Base-by-base conservation (phyloP, 2,797 vertebrate species). In the Philypnodon macrostomus region DNA sequence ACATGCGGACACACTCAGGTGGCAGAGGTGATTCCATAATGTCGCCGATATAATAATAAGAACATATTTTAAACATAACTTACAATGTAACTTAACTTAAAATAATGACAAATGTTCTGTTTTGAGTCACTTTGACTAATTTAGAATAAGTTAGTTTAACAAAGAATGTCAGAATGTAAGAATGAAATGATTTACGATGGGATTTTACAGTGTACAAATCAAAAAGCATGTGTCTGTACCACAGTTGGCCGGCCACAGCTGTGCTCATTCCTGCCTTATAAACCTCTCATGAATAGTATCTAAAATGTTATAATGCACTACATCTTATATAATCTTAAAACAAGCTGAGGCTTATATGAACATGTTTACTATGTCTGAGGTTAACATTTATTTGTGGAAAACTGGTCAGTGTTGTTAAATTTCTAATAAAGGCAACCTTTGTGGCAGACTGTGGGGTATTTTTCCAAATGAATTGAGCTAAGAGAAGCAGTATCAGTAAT, bases 351-450 rank as follows among this genome's bases (percentile, higher is more conserved):
- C 35, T 62, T 47, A 67, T 70, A 74, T 77, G 37, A 67, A 48
- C 56, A 66, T 17, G 52, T 49, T 73, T 62, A 73, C 35, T 65
- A 41, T 58, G 76, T 79, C 67, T 80, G 72, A 76, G 76, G 78
- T 71, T 49, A 40, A 39, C 23, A 58, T 80, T 80, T 80, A 73
- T 79, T 77, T 72, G 66, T n/a, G 60, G 55, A 58, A 67, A 61
- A 54, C 58, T 12, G 61, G 72, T 67, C 57, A 71, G n/a, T 24
- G 57, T 47, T 65, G 65, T 78, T 68, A 73, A 44, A 73, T 50
- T 2, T 18, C 47, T 39, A 67, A 81, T 65, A 69, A 58, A 58
- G 31, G 34, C 46, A 75, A 73, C 33, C 45, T 63, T 70, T 72
- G 58, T 73, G 60, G 70, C 54, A 24, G 19, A 63, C 63, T 48